These are phyloP conservation scores for Akabosia matsudoensis DNA, from an alignment of 1,140 invertebrate species.

Conservation along the genomic window DNA sequence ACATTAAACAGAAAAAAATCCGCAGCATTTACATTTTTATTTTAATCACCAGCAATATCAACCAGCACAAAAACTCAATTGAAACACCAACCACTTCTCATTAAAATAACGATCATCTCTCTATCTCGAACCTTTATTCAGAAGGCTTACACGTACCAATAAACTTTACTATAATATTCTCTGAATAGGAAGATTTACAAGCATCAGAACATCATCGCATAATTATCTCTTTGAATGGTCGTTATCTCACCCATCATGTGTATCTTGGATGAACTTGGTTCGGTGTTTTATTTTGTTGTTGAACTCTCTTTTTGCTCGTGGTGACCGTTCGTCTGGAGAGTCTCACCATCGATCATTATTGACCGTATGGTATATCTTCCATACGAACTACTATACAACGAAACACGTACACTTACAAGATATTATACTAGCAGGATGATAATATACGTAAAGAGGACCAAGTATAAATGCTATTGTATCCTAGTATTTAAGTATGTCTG, in stretches of 20 bases:
- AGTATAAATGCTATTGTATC: background rate
- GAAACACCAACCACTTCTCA: background rate
- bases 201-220: background rate
- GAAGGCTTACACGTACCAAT: too few relatives aligned
- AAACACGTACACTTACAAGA: background rate
- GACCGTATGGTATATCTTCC: background rate
- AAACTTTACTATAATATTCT: too few relatives aligned
- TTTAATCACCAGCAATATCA: background rate
- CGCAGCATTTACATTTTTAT: background rate
- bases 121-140: too few relatives aligned
- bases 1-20: background rate
- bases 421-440: background rate
- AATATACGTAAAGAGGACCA: background rate
- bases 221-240: background rate
- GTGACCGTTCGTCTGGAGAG: constrained; percentile 14
- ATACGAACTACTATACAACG: constrained; percentile 3
- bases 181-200: background rate
- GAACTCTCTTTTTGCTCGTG: background rate
- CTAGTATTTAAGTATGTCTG: background rate
- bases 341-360: background rate
- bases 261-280: background rate
- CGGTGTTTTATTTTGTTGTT: background rate
- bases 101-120: too few relatives aligned
- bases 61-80: background rate
- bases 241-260: background rate